These are phyloP conservation scores for Pipistrellus kuhlii DNA, from an alignment of 2,797 vertebrate species.

Conservation along the genomic window DNA sequence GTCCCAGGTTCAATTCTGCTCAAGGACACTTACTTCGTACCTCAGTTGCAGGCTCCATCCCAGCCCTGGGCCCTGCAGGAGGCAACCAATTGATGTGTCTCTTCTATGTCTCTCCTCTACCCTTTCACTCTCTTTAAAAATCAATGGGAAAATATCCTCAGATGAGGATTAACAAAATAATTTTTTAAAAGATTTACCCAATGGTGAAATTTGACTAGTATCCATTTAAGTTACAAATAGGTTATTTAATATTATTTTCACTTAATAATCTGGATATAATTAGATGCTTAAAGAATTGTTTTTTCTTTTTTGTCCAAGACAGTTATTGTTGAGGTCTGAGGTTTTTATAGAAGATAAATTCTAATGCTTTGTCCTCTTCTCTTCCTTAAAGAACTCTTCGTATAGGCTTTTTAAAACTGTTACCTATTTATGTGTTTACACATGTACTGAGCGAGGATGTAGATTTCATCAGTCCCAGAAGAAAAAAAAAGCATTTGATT, in stretches of 20 bases:
- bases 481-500: slow-evolving; percentile 1
- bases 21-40: too few relatives aligned
- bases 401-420: background rate
- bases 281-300: slow-evolving; percentile 5
- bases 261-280: slow-evolving; percentile 1
- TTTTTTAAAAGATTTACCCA: background rate
- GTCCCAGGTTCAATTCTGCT: too few relatives aligned
- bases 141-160: too few relatives aligned
- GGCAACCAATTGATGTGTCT: too few relatives aligned
- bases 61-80: background rate
- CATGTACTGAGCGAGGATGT: background rate
- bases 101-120: too few relatives aligned
- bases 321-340: background rate
- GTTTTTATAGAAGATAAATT: background rate
- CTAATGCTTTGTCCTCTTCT: background rate
- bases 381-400: slow-evolving; percentile 19
- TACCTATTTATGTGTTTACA: background rate
- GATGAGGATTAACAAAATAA: too few relatives aligned
- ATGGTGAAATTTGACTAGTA: slow-evolving; percentile 12
- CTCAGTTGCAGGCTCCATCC: too few relatives aligned
- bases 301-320: background rate
- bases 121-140: too few relatives aligned
- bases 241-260: slow-evolving; percentile 6
- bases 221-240: slow-evolving; percentile 9
- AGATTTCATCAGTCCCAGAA: background rate